phyloP scores from a whole-genome alignment of 2,888 invertebrate genomes.

The Flabesymbios commensalis region DNA sequence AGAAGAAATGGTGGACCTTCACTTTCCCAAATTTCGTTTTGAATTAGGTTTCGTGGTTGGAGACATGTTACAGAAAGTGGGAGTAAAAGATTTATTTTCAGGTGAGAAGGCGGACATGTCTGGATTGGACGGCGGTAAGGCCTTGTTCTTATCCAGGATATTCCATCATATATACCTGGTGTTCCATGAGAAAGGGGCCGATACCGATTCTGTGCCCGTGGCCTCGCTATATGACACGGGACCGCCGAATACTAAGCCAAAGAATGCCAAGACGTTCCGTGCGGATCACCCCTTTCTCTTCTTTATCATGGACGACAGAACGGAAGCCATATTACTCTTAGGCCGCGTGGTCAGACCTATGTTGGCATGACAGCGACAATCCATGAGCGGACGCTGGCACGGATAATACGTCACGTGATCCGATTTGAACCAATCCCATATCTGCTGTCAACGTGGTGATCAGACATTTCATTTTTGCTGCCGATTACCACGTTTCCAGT shows the following conservation, averaged over 20 bases:
- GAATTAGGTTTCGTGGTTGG: conserved; percentile 30
- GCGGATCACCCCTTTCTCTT: conserved; percentile 38
- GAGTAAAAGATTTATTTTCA: conserved; percentile 33
- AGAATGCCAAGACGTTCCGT: conserved; percentile 29
- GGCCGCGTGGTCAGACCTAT: conserved; percentile 36
- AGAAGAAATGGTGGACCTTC: conserved; percentile 35
- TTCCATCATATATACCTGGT: conserved; percentile 36
- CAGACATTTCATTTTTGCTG: too few relatives aligned
- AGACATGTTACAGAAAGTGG: conserved; percentile 31
- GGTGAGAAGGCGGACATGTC: conserved; percentile 33
- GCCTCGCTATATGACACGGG: too few relatives aligned
- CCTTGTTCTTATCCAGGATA: conserved; percentile 31
- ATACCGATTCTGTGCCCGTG: conserved; percentile 4
- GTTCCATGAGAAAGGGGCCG: conserved; percentile 37
- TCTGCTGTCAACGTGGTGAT: too few relatives aligned
- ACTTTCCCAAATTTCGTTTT: conserved; percentile 35
- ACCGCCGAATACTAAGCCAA: conserved; percentile 5
- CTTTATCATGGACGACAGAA: conserved; percentile 36
- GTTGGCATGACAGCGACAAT: too few relatives aligned
- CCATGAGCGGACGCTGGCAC: too few relatives aligned
- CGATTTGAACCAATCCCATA: too few relatives aligned
- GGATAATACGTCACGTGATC: too few relatives aligned
- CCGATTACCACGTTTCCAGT: too few relatives aligned
- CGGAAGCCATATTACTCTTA: conserved; percentile 33
- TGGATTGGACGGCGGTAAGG: conserved; percentile 22